Evolutionary conservation across 2,113 vertebrate species (phyloP).

Genomic region (Scomber colias): DNA sequence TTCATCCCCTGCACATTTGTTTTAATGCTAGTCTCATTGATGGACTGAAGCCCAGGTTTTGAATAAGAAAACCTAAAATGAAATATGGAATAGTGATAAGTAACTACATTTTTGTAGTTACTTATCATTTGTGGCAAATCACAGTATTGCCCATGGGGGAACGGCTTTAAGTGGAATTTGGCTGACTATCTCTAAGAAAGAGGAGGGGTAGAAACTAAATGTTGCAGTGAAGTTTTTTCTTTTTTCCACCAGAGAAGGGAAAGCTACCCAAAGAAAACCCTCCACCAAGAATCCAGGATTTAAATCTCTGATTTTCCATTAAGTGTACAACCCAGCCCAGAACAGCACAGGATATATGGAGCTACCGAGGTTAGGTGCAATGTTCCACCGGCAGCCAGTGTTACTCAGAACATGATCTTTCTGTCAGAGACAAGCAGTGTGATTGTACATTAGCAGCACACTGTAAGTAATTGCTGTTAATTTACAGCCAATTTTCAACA

Average conservation of each 20-base stretch:
- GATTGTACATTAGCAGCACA: conserved; percentile 27
- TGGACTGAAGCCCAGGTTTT: conserved; percentile 21
- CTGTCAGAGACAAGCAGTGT: conserved; percentile 37
- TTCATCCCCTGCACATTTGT: conserved; percentile 14
- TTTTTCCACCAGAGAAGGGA: conserved; percentile 77
- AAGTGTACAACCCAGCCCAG: conserved; percentile 61
- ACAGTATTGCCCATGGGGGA: conserved; percentile 56
- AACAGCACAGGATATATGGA: conserved; percentile 68
- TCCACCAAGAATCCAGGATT: conserved; percentile 71
- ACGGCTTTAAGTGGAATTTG: conserved; percentile 77
- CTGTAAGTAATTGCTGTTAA: too few species aligned
- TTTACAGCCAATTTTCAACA: too few species aligned
- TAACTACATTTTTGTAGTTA: conserved; percentile 43
- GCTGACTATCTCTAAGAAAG: conserved; percentile 61
- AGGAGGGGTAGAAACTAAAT: conserved; percentile 61
- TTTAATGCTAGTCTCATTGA: conserved; percentile 14
- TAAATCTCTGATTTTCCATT: conserved; percentile 80
- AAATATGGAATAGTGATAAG: conserved; percentile 61
- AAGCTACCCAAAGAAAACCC: conserved; percentile 79
- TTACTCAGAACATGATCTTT: conserved; percentile 43
- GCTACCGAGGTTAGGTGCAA: conserved; percentile 63
- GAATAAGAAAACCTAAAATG: conserved; percentile 34
- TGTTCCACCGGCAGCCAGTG: conserved; percentile 82
- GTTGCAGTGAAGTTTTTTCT: conserved; percentile 66
- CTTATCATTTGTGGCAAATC: conserved; percentile 47